Base-by-base conservation (phyloP, 2,888 invertebrate genomes). In the Aporophyla lueneburgensis region DNA sequence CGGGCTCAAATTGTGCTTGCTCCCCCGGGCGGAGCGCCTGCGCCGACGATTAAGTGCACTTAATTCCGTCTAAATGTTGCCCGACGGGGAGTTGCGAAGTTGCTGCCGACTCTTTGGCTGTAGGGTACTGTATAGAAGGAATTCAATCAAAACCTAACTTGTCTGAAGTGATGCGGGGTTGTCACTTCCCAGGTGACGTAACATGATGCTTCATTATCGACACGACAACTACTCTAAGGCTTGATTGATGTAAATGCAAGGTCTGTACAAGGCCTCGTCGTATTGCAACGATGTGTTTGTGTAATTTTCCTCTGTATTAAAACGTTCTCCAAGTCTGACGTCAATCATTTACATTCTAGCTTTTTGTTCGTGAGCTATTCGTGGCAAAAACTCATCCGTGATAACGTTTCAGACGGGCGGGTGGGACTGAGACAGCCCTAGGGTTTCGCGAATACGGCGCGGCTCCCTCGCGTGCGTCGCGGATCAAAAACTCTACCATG, bases 11-110 rank as follows among this genome's bases (percentile, higher is more conserved):
- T 92, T 92, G 91, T 88, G 92, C 88, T 92, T 88, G 92, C 88
- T 92, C 93, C 93, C 91, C 90, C 88, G 89, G 94, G 93, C 91
- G 87, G 88, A 93, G 91, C 92, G 94, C 93, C 92, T 92, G 94
- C 93, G 93, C 93, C 90, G 93, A 83, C 93, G 92, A 95, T 96
- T 96, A 96, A 95, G 93, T 94, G 92, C 93, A 95, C 95, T 96
- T 95, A 95, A 96, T 95, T 94, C 92, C 89, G 91, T 92, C 93
- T 93, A 96, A 95, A 95, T 93, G 93, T 93, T 94, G 94, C 94
- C 93, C 94, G 90, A 89, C 89, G 92, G 93, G 91, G 88, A 92
- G 89, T 89, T 89, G 86, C 87, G 76, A 90, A 91, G 86, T 92
- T 84, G 86, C 90, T 92, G 86, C 90, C 83, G 86, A 88, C 81